These are phyloP conservation scores for Orthosia cruda DNA, from an alignment of 2,888 invertebrate species.

Conservation along the genomic window DNA sequence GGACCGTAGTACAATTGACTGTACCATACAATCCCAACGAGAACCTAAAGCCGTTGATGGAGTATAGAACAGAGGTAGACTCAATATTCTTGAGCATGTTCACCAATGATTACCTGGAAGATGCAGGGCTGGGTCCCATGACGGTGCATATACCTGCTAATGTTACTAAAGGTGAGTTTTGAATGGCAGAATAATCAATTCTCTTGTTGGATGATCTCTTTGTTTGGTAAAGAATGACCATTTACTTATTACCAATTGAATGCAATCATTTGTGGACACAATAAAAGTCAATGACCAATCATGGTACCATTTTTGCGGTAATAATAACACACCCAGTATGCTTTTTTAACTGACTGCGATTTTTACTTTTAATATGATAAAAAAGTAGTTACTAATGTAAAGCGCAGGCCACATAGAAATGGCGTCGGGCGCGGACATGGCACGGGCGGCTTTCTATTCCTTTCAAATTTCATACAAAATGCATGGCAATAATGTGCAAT, in stretches of 20 bases:
- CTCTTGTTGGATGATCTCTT: background rate
- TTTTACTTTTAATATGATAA: too few relatives aligned
- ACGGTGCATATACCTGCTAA: conserved; percentile 86
- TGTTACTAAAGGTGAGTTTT: conserved; percentile 81
- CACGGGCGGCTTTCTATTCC: too few relatives aligned
- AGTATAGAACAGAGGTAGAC: conserved; percentile 82
- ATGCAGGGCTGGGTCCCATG: conserved; percentile 76
- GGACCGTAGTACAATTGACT: conserved; percentile 92
- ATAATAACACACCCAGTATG: too few relatives aligned
- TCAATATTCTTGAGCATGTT: conserved; percentile 84
- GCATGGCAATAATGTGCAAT: too few relatives aligned
- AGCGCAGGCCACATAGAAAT: too few relatives aligned
- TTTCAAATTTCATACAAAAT: too few relatives aligned
- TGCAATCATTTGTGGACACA: background rate
- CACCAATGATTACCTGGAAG: conserved; percentile 83
- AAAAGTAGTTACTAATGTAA: too few relatives aligned
- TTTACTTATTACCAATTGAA: background rate
- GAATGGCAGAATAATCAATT: background rate
- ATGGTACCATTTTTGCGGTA: background rate
- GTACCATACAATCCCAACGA: conserved; percentile 89
- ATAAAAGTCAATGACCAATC: background rate
- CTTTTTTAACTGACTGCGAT: too few relatives aligned
- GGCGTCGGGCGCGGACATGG: too few relatives aligned
- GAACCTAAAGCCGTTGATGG: conserved; percentile 81
- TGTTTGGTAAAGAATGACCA: background rate